Evolutionary conservation across 1,140 invertebrate genomes (phyloP), one percentile per base, ranked within the genome.

Genomic region (Drosophila dunni): DNA sequence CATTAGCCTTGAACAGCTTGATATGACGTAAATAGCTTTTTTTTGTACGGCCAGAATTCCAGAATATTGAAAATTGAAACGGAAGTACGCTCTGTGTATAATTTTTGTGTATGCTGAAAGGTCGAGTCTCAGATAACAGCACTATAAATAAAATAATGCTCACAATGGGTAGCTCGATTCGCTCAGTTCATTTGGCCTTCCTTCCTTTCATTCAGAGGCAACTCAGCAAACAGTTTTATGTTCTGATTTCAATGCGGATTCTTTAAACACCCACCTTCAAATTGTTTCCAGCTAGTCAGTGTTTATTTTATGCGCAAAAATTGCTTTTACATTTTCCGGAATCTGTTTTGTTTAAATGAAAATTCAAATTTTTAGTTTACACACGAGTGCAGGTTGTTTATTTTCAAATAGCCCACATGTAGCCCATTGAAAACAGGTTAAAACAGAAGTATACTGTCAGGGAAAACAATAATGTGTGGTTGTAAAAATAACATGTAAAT

Each of bases 361-460:
- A 57, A 8, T 63, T 54, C 36, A 1, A 11, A 10, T n/a, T 44
- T 57, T 50, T 40, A 40, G 20, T 48, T 60, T 42, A 17, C 8
- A 20, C 17, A 45, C 3, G 29, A 2, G 24, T 10, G 11, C 1
- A 38, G 9, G 17, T 69, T 85, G 68, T 82, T 86, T 86, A 86
- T 85, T 85, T 85, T 56, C 50, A 17, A 46, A 53, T 53, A 15
- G 58, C 44, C 46, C 64, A 68, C 45, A 45, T 33, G 60, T 7
- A 74, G 33, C 40, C 40, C 33, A 61, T 57, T 24, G 34, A 68
- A 64, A 46, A 72, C 44, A 10, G 36, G 68, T 68, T 63, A 29
- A 29, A 29, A 24, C 24, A 24, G 3, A 24, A 24, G 24, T 24
- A 24, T 45, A 34, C 75, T 78, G 57, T 60, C 63, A 36, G 65